Percentiles rank a stretch among this genome's conserved stretches.
phyloP scores from a whole-genome alignment of 2,888 invertebrate species.

The Drosophila yooni region DNA sequence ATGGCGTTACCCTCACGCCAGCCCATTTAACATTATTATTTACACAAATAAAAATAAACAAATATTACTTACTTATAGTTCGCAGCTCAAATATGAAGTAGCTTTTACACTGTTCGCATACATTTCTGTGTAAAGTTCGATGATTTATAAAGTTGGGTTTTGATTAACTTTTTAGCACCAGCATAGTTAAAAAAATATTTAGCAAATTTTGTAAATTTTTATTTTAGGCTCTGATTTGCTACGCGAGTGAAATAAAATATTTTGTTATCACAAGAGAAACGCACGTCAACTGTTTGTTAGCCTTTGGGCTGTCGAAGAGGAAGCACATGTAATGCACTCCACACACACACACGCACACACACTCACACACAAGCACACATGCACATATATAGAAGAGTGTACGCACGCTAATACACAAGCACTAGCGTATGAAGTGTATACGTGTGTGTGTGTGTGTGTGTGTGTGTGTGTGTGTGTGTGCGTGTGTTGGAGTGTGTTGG shows the following conservation, averaged over 20 bases:
- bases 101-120: conserved; percentile 9
- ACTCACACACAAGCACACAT: conserved; percentile 10
- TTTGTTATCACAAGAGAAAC: conserved; percentile 71
- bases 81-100: not conserved
- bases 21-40: not conserved
- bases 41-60: not conserved
- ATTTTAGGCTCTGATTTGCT: conserved; percentile 17
- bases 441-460: conserved; percentile 15
- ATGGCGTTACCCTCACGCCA: not conserved
- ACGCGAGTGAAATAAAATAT: conserved; percentile 37
- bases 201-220: conserved; percentile 31
- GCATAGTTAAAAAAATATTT: conserved; percentile 35
- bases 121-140: conserved; percentile 3
- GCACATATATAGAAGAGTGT: conserved; percentile 4
- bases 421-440: not conserved
- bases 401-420: conserved; percentile 9
- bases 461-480: conserved; percentile 25
- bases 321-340: conserved; percentile 59
- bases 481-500: conserved; percentile 32
- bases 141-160: not conserved
- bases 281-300: conserved; percentile 63
- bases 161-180: conserved; percentile 50
- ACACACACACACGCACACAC: conserved; percentile 20
- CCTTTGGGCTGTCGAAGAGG: conserved; percentile 52
- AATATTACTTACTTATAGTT: conserved; percentile 24